Evolutionary conservation across 2,888 invertebrate species (phyloP).

Genomic region (Thymelicus lineola): DNA sequence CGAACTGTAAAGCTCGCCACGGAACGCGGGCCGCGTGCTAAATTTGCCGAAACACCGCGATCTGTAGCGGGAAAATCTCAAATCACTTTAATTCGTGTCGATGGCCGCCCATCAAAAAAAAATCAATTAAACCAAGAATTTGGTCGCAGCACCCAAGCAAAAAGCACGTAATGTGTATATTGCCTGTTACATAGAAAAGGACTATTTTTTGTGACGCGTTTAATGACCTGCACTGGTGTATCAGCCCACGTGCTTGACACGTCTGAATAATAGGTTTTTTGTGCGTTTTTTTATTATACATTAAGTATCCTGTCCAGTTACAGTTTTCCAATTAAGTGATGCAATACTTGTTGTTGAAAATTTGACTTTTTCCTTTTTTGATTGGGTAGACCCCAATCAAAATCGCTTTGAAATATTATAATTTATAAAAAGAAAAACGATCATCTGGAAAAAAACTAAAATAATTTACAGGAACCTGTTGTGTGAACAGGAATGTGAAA

Average conservation of each 20-base stretch:
- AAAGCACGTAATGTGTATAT: slow-evolving; percentile 36
- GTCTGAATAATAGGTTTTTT: slow-evolving; percentile 30
- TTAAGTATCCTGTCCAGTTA: slow-evolving; percentile 14
- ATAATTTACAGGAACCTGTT: too few relatives aligned
- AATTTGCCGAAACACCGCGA: slow-evolving; percentile 83
- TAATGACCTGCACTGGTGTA: slow-evolving; percentile 31
- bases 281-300: slow-evolving; percentile 8
- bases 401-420: too few relatives aligned
- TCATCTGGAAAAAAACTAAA: too few relatives aligned
- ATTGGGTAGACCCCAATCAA: too few relatives aligned
- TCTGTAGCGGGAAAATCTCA: slow-evolving; percentile 78
- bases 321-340: slow-evolving; percentile 13
- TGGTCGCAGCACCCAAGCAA: slow-evolving; percentile 27
- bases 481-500: too few relatives aligned
- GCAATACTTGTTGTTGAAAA: slow-evolving; percentile 5
- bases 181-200: slow-evolving; percentile 32
- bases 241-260: slow-evolving; percentile 33
- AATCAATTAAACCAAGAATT: slow-evolving; percentile 36
- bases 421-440: too few relatives aligned
- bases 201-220: slow-evolving; percentile 35
- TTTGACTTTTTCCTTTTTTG: not conserved
- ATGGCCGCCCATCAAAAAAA: slow-evolving; percentile 36
- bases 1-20: slow-evolving; percentile 82
- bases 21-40: slow-evolving; percentile 80
- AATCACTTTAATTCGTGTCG: slow-evolving; percentile 67